Conservation (phyloP, 1,140 invertebrate genomes). For the Drosophila takahashii region DNA sequence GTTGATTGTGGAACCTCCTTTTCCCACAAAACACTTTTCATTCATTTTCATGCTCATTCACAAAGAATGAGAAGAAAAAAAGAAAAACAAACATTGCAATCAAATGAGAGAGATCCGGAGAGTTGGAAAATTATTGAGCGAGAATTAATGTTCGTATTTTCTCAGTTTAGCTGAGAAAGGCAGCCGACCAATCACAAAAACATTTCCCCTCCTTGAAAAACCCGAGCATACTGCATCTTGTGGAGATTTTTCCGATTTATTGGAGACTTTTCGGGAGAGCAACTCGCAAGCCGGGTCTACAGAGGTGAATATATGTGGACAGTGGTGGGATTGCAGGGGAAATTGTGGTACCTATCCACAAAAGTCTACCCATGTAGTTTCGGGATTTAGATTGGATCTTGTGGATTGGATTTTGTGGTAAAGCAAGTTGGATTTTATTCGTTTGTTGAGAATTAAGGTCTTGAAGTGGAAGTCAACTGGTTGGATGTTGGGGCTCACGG, state of each 20-base stretch:
- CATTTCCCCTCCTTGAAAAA: constrained; percentile 43
- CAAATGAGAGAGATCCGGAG: constrained; percentile 2
- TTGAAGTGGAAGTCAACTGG: not conserved
- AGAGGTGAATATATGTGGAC: constrained; percentile 18
- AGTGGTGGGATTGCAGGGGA: constrained; percentile 4
- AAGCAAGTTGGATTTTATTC: not conserved
- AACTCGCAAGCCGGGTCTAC: constrained; percentile 34
- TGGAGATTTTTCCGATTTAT: constrained; percentile 22
- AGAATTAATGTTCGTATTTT: constrained; percentile 8
- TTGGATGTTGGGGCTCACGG: not conserved
- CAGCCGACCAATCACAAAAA: constrained; percentile 62
- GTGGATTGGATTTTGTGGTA: constrained; percentile 11
- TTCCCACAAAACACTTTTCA: constrained; percentile 57
- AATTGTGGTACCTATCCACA: not conserved
- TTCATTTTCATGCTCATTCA: constrained; percentile 75
- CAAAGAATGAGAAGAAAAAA: constrained; percentile 33
- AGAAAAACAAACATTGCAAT: constrained; percentile 31
- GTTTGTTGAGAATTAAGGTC: not conserved
- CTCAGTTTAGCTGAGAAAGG: constrained; percentile 11
- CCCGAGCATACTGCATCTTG: constrained; percentile 28
- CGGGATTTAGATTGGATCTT: constrained; percentile 10
- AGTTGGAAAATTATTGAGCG: not conserved
- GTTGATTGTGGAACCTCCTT: constrained; percentile 40
- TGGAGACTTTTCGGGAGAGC: constrained; percentile 9
- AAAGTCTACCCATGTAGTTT: not conserved